Base-by-base conservation (phyloP, 1,140 invertebrate genomes). In the Drosophila pandora region DNA sequence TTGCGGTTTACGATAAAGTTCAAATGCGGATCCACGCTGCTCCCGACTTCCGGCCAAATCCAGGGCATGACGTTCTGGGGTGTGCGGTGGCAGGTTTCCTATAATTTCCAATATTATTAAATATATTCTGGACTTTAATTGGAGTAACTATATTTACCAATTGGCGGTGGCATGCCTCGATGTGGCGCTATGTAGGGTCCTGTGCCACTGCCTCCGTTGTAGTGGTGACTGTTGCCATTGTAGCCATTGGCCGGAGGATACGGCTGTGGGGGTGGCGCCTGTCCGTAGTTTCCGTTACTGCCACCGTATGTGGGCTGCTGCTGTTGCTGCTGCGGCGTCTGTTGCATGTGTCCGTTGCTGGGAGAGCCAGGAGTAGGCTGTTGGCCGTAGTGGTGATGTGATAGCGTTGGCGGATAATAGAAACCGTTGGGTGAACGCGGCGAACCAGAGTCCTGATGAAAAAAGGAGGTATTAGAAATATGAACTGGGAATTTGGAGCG, bases 1-100 rank as follows among this genome's bases (percentile, higher is more conserved):
- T 81, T 94, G 94, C 13, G 97, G 97, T 92, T 98, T 98, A 79
- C 96, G 95, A 91, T 99, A 99, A 32, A 98, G 93, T 90, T 99
- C 97, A 91, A 99, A 99, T 8, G 98, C 98, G 77, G 97, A 98
- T n/a, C 97, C 97, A 48, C 97, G 93, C 90, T 98, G 96, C 91
- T 98, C 97, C 75, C 96, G 95, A 82, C 96, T 96, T 10, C 96
- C 96, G 5, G 96, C 95, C 77, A 97, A 92, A 92, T 97, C 96
- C 30, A 95, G 81, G 32, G 93, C 92, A 68, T 92, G 88, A 2
- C 91, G 85, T 45, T 91, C 90, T 0, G 90, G 85, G 7, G 88
- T 79, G 34, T 90, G 90, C 0, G 90, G 79, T 17, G 91, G 91
- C n/a, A 91, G 60, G 63, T 90, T 91, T 63, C 88, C 91, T 74